Evolutionary conservation across 92 coral and sea anemone species (phyloP).

Genomic region (Ricordea florida): DNA sequence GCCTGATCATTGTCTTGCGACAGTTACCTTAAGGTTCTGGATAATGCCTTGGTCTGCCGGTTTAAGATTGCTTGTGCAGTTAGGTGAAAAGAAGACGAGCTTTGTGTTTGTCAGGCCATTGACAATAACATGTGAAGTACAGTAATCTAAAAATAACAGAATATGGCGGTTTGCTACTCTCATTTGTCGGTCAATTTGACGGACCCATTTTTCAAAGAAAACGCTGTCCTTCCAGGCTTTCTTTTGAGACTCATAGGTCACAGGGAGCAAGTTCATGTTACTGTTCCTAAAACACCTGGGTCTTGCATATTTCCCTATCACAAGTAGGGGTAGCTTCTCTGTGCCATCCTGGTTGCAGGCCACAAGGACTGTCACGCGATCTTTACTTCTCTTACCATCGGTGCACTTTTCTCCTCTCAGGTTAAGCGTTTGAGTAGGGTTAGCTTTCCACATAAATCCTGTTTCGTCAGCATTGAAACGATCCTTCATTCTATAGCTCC

Average conservation of each 20-base stretch:
- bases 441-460: constrained; percentile 13
- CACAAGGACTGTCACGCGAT: constrained; percentile 3
- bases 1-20: constrained; percentile 39
- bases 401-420: constrained; percentile 22
- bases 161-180: constrained; percentile 25
- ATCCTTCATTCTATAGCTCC: neutral
- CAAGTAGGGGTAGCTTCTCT: constrained; percentile 23
- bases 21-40: constrained; percentile 30
- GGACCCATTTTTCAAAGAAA: constrained; percentile 13
- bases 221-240: constrained; percentile 28
- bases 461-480: constrained; percentile 43
- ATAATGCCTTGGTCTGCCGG: constrained; percentile 28
- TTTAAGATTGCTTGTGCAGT: constrained; percentile 44
- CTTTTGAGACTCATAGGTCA: constrained; percentile 24
- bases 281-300: constrained; percentile 20
- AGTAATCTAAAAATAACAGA: constrained; percentile 32
- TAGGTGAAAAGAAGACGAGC: constrained; percentile 20
- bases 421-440: constrained; percentile 6
- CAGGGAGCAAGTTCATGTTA: constrained; percentile 41
- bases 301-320: constrained; percentile 24
- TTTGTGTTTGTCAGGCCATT: constrained; percentile 28
- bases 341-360: too few relatives aligned
- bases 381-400: constrained; percentile 20
- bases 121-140: constrained; percentile 30
- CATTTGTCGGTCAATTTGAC: constrained; percentile 25